A percentile compares a stretch with the other conserved stretches of the same genome.
Evolutionary conservation across 1,140 invertebrate species (phyloP).

Genomic region (Drosophila sproati): DNA sequence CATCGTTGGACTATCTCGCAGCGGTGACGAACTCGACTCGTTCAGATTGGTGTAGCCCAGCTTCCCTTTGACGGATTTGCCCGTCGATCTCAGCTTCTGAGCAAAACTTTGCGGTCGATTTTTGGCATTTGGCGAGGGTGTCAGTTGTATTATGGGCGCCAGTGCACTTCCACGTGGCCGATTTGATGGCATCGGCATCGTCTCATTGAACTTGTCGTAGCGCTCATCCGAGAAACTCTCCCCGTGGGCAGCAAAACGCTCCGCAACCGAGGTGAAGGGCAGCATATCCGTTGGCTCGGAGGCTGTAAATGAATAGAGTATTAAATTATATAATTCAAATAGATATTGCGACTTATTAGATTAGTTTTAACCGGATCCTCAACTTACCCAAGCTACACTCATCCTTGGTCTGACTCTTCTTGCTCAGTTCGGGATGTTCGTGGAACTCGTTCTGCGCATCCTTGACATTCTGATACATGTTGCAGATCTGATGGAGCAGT

Average conservation of each 20-base stretch:
- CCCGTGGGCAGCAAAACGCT: slow-evolving; percentile 69
- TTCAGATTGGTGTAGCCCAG: slow-evolving; percentile 86
- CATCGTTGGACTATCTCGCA: slow-evolving; percentile 87
- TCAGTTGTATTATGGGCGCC: slow-evolving; percentile 81
- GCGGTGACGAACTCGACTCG: slow-evolving; percentile 88
- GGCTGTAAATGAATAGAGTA: slow-evolving; percentile 68
- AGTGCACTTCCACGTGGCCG: slow-evolving; percentile 61
- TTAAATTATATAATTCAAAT: background rate
- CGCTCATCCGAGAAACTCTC: slow-evolving; percentile 80
- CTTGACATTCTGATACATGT: slow-evolving; percentile 98
- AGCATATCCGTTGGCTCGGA: slow-evolving; percentile 88
- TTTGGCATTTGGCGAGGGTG: slow-evolving; percentile 88
- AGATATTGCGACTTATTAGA: too few relatives aligned
- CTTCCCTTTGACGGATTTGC: slow-evolving; percentile 91
- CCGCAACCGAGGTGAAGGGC: slow-evolving; percentile 72
- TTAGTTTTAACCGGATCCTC: too few relatives aligned
- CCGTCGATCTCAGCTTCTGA: slow-evolving; percentile 92
- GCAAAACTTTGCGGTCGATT: slow-evolving; percentile 94
- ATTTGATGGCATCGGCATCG: slow-evolving; percentile 62
- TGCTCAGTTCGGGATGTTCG: slow-evolving; percentile 87
- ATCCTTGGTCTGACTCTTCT: slow-evolving; percentile 83
- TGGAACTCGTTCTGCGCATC: slow-evolving; percentile 96
- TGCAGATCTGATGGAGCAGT: slow-evolving; percentile 97
- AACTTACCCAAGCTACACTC: slow-evolving; percentile 84
- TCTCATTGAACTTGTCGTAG: slow-evolving; percentile 84